Evolutionary conservation across 2,113 vertebrate genomes (phyloP).

Genomic region (Suncus etruscus): DNA sequence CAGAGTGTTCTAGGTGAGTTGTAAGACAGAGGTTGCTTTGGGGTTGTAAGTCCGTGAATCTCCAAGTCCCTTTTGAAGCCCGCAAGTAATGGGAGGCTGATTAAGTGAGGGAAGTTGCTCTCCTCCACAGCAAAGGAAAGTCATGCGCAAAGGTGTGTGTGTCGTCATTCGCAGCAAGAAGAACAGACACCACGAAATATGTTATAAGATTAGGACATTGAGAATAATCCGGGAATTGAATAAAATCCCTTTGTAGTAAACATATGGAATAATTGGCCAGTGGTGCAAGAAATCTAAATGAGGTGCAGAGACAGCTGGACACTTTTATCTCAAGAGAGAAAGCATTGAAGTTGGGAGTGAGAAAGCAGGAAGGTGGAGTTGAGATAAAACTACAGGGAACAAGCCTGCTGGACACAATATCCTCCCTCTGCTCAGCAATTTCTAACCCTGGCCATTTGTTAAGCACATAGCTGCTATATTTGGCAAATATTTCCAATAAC

Average conservation of each 20-base stretch:
- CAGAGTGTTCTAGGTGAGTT: background rate
- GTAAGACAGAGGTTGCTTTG: background rate
- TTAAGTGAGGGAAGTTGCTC: background rate
- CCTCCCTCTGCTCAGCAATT: constrained; percentile 84
- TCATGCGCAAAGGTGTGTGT: constrained; percentile 37
- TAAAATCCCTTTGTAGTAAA: constrained; percentile 85
- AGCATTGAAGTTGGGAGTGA: constrained; percentile 82
- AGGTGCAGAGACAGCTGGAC: constrained; percentile 86
- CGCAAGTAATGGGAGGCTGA: constrained; percentile 44
- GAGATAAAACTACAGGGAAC: constrained; percentile 79
- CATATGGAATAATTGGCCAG: constrained; percentile 88
- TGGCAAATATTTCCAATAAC: constrained; percentile 82
- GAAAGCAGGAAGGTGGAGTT: constrained; percentile 80
- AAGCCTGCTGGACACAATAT: constrained; percentile 70
- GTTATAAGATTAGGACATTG: constrained; percentile 76
- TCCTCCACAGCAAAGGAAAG: constrained; percentile 48
- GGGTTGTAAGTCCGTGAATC: background rate
- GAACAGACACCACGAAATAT: constrained; percentile 67
- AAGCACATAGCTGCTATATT: constrained; percentile 77
- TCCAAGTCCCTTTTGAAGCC: background rate
- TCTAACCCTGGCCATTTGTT: constrained; percentile 79
- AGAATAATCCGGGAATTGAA: constrained; percentile 81
- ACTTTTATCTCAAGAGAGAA: constrained; percentile 85
- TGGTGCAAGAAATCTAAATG: constrained; percentile 87
- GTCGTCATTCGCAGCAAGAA: background rate